Evolutionary conservation across 2,797 vertebrate genomes (phyloP), one percentile per base, ranked within the genome.

Genomic region (Artibeus jamaicensis): DNA sequence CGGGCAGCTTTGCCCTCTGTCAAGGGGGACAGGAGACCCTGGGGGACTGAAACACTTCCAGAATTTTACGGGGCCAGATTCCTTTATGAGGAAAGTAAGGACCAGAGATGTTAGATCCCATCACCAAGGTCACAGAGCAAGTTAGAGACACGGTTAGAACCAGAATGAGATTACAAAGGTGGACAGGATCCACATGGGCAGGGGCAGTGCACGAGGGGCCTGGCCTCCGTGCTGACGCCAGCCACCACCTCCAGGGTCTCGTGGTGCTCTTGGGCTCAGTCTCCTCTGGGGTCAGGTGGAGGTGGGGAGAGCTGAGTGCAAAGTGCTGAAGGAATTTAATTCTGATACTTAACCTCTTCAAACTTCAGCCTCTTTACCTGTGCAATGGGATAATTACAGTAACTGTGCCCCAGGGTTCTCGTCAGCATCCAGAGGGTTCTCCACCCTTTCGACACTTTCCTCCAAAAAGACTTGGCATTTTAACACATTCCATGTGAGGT

Each of bases 51-150:
- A 71, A 84, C 1, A 44, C 21, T 21, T 84, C 18, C 18, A 39
- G 73, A 73, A n/a, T 18, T 3, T 74, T 55, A 76, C 21, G 73
- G 42, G 39, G 44, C 82, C 9, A 19, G 76, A 89, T 24, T 37
- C 22, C 71, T 89, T 67, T 19, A 46, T 18, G 71, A 93, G 34
- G 39, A 89, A 67, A 46, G 26, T 8, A 76, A 65, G 74, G 81
- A 37, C 39, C 50, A 85, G 57, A 68, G 59, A 44, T 37, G 29
- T 57, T 32, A 85, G 19, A 19, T 21, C 34, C 19, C 29, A 21
- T 46, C 76, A 26, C 29, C 39, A 46, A 73, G 44, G 70, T 68
- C 93, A 91, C 74, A 83, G 44, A 93, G 67, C 57, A 55, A 55
- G 2, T 34, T 2, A 84, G 46, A 86, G 70, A 34, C 67, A 79